phyloP scores from a whole-genome alignment of 2,113 vertebrate genomes.

The Channa maculata region DNA sequence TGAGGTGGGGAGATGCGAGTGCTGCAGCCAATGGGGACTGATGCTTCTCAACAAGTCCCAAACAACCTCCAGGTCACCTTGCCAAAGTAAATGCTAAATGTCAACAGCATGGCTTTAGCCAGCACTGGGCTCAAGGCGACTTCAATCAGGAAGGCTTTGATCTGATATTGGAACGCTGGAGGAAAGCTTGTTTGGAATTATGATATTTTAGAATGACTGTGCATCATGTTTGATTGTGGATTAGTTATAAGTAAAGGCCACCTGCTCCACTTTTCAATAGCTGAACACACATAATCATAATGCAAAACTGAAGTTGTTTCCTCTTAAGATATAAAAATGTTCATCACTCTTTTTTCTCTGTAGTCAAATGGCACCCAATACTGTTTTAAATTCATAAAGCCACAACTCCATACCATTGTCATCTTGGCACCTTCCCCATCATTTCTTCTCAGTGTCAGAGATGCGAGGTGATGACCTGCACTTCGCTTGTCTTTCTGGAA shows the following conservation, averaged over 20 bases:
- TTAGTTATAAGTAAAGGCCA: slow-evolving; percentile 65
- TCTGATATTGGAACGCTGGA: slow-evolving; percentile 59
- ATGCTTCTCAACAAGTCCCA: slow-evolving; percentile 76
- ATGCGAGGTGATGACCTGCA: slow-evolving; percentile 71
- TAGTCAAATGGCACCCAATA: slow-evolving; percentile 50
- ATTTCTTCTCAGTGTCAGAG: slow-evolving; percentile 45
- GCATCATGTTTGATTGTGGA: slow-evolving; percentile 64
- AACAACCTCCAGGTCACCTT: slow-evolving; percentile 76
- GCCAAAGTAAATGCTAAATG: slow-evolving; percentile 79
- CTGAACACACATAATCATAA: slow-evolving; percentile 30
- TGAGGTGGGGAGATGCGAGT: not conserved
- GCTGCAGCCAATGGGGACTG: slow-evolving; percentile 20
- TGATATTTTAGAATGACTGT: slow-evolving; percentile 64
- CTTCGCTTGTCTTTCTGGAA: slow-evolving; percentile 68
- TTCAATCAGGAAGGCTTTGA: slow-evolving; percentile 62
- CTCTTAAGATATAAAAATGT: slow-evolving; percentile 48
- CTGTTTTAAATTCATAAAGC: slow-evolving; percentile 66
- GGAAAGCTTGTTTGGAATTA: slow-evolving; percentile 67
- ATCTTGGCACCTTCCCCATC: not conserved
- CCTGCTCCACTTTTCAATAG: slow-evolving; percentile 59
- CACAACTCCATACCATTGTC: slow-evolving; percentile 52
- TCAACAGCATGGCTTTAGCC: slow-evolving; percentile 68
- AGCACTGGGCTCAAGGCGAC: slow-evolving; percentile 41
- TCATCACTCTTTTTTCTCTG: slow-evolving; percentile 22
- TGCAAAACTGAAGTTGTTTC: slow-evolving; percentile 35